Evolutionary conservation across 2,113 vertebrate genomes (phyloP).

Genomic region (Trachemys scripta): DNA sequence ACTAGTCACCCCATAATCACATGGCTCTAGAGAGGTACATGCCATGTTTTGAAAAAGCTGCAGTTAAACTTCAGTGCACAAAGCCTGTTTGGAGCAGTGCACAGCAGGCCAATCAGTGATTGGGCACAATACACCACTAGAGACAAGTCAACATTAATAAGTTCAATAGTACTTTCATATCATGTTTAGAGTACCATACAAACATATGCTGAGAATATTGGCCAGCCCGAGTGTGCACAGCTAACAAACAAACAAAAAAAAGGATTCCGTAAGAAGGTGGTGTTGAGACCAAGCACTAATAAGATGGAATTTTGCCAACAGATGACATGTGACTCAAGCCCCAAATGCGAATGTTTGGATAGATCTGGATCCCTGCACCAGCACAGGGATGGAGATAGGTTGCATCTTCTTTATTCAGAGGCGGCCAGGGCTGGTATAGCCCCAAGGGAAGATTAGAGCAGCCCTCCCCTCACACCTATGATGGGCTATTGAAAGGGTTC

Average conservation of each 20-base stretch:
- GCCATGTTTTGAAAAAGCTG: conserved; percentile 19
- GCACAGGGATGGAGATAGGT: background rate
- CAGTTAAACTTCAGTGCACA: background rate
- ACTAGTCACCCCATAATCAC: conserved; percentile 34
- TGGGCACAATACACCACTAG: rapidly evolving
- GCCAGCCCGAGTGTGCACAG: too few species aligned
- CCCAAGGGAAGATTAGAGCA: background rate
- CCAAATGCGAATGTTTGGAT: background rate
- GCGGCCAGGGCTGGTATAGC: background rate
- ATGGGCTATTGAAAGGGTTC: background rate
- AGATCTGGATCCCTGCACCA: background rate
- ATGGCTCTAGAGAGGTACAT: background rate
- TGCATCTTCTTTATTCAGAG: background rate
- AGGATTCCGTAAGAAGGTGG: background rate
- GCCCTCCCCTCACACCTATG: background rate
- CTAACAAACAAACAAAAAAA: background rate
- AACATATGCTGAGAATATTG: too few species aligned
- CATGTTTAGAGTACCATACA: background rate
- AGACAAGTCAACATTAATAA: background rate
- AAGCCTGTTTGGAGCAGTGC: background rate
- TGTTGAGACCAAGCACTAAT: background rate
- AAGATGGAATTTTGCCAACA: background rate
- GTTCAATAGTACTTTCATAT: background rate
- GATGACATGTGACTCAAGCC: background rate
- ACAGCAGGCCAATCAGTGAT: conserved; percentile 11